These are phyloP conservation scores for Cotesia congregata DNA, from an alignment of 2,888 invertebrate genomes.

Conservation along the genomic window DNA sequence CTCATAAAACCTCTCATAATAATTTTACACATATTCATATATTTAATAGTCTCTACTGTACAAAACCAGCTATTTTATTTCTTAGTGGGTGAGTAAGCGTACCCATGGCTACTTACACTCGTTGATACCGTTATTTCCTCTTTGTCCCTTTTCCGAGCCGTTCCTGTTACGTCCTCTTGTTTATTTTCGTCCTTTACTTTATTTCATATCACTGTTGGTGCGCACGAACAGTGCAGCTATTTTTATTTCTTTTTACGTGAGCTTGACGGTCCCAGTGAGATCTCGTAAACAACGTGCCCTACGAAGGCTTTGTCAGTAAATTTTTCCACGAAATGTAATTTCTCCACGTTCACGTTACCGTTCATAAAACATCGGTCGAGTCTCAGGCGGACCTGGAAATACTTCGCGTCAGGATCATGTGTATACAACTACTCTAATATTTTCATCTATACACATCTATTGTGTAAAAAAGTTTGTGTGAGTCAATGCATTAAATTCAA, in stretches of 20 bases:
- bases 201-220: constrained; percentile 39
- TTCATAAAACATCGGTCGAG: constrained; percentile 40
- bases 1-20: not conserved
- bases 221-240: constrained; percentile 31
- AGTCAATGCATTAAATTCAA: not conserved
- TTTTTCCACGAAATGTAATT: constrained; percentile 41
- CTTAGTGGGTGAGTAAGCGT: not conserved
- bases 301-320: constrained; percentile 37
- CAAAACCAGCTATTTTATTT: not conserved
- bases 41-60: not conserved
- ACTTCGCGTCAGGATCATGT: not conserved
- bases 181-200: constrained; percentile 14
- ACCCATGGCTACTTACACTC: not conserved
- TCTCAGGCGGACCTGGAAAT: constrained; percentile 30
- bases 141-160: not conserved
- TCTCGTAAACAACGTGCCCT: constrained; percentile 38
- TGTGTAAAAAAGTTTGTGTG: not conserved
- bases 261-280: constrained; percentile 27
- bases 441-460: not conserved
- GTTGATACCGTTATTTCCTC: not conserved
- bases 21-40: not conserved
- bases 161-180: constrained; percentile 15
- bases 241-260: constrained; percentile 35
- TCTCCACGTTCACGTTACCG: constrained; percentile 25
- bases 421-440: not conserved